Base-by-base conservation (phyloP, 2,797 vertebrate species). In the Enteromius trimaculatus region DNA sequence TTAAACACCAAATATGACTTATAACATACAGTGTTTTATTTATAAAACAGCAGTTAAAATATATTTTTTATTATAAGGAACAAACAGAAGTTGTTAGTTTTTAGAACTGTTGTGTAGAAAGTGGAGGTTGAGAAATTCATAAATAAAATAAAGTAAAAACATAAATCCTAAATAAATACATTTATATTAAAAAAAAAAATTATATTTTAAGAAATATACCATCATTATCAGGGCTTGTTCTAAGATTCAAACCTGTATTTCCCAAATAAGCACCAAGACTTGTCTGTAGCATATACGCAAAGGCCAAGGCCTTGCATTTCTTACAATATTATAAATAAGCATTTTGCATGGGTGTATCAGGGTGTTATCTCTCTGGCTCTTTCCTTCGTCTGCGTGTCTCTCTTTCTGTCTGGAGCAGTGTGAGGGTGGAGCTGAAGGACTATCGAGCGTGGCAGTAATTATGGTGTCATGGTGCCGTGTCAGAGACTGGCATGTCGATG, bases 381-480 rank as follows among this genome's bases (percentile, higher is more conserved):
- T 55, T 62, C 58, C 23, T 49, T 19, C 44, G 5, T 77, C 34
- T 62, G 58, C 77, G 17, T 68, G 23, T 7, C 53, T 71, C 77
- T 84, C 62, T 80, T n/a, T 66, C 78, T 68, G 75, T 14, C 65
- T 58, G 71, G 37, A 53, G 80, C 53, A 37, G 29, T 71, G 81
- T 71, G 82, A 80, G 69, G 77, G 71, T 37, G 85, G 86, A 79
- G 82, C 87, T 78, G 79, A 58, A 81, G 51, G 47, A 79, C 66
- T 84, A 84, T 86, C 74, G 82, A 86, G 84, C 51, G 55, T 68
- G 58, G 79, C 87, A 84, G 82, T 88, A 88, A 88, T 89, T 87
- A 87, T 87, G 82, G 84, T 87, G 84, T 84, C 82, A 87, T 87
- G 87, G 87, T 86, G 85, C 83, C 26, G 44, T 88, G 82, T 88